phyloP scores from a whole-genome alignment of 1,140 invertebrate genomes.

The Bombus waltoni region DNA sequence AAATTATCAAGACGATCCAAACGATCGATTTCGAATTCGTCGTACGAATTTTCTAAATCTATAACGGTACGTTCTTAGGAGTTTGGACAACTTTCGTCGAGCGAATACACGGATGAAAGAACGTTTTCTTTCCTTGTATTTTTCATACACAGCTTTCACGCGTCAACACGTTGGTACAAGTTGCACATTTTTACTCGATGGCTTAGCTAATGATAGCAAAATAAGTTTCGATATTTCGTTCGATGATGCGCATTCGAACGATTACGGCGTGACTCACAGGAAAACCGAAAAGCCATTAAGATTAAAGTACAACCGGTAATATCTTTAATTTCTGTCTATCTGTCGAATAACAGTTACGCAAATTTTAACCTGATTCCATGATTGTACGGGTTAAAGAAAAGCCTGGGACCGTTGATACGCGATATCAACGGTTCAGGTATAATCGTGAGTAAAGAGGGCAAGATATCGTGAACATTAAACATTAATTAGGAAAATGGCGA shows the following conservation, averaged over 20 bases:
- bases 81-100: too few species aligned
- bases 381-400: background rate
- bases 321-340: background rate
- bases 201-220: background rate
- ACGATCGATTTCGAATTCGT: too few species aligned
- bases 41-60: too few species aligned
- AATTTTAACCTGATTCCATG: slow-evolving; percentile 22
- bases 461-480: slow-evolving; percentile 69
- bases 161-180: too few species aligned
- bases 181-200: too few species aligned
- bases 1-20: too few species aligned
- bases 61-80: too few species aligned
- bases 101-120: too few species aligned
- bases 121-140: too few species aligned
- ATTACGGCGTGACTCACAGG: background rate
- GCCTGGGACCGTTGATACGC: slow-evolving; percentile 20
- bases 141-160: too few species aligned
- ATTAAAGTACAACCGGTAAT: background rate
- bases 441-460: slow-evolving; percentile 62
- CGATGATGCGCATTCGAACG: background rate
- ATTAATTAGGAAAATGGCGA: slow-evolving; percentile 75
- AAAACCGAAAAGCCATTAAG: slow-evolving; percentile 2
- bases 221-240: background rate
- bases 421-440: slow-evolving; percentile 38
- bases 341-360: background rate